phyloP scores from a whole-genome alignment of 23 tunicate species.

The Halocynthia aurantium region DNA sequence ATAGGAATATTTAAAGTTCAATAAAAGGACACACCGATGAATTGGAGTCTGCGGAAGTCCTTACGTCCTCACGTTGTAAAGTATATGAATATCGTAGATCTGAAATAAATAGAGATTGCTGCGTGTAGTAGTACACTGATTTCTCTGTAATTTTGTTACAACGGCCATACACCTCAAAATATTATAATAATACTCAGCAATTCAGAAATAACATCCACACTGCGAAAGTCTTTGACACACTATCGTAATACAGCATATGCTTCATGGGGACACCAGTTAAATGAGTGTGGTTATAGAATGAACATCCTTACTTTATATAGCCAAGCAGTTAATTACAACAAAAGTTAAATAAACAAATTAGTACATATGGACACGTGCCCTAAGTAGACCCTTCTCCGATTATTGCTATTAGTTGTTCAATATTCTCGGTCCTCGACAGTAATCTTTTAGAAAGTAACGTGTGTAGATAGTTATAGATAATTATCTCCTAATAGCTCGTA shows the following conservation, averaged over 20 bases:
- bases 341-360: slow-evolving; percentile 1
- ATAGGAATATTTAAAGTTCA: no score
- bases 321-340: neutral
- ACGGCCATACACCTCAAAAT: neutral
- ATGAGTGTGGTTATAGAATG: neutral
- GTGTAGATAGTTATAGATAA: neutral
- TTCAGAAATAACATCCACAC: no score
- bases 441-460: neutral
- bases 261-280: neutral
- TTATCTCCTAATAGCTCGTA: neutral
- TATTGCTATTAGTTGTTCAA: neutral
- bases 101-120: no score
- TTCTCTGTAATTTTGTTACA: neutral
- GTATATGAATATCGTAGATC: no score
- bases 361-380: neutral
- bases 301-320: neutral
- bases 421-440: neutral
- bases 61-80: no score
- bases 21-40: no score
- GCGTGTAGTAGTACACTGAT: no score
- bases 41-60: no score
- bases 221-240: no score
- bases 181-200: no score
- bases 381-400: neutral
- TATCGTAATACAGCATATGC: no score